Base-by-base conservation (phyloP, 2,888 invertebrate genomes). In the Listrodromus nycthemerus region DNA sequence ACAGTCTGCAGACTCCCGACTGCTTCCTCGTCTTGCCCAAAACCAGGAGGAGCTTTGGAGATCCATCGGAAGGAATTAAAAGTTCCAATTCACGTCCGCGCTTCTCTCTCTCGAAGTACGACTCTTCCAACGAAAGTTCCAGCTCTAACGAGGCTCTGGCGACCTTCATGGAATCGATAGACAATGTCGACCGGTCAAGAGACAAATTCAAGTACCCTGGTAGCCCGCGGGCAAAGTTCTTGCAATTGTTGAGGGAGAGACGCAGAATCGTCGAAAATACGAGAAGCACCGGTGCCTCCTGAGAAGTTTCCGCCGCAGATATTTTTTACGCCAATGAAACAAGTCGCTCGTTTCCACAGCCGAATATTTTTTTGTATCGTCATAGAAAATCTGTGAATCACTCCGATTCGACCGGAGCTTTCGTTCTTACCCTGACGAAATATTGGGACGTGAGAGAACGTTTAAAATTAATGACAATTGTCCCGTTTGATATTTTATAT, bases 191-290 rank as follows among this genome's bases (percentile, higher is more conserved):
- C 8, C 85, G 82, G 66, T 77, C 83, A 2, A 87, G 87, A 73
- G 87, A 89, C 50, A 91, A 89, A 85, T 79, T 89, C 69, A 90
- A 86, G 81, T 90, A 90, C 83, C 88, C 90, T 4, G 88, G 89
- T 7, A 92, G 91, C 83, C 92, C 92, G 30, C 89, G 91, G 77
- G 89, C 90, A 6, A 91, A 87, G 75, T 91, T 92, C 79, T 86
- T 91, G 50, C 90, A 91, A 75, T 87, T 91, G 63, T 81, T 92
- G 19, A 88, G 87, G 65, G 90, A 92, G 77, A 87, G 91, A 75
- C 89, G 91, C 33, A 86, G 88, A 75, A 92, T 91, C 79, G 90
- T 92, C 24, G 88, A 90, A 71, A 89, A 86, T 61, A 92, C 89
- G 77, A 89, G 91, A 75, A 88, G 70, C 70, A 82, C 83, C 41